A percentile compares a stretch with the other conserved stretches of the same genome.
phyloP scores from a whole-genome alignment of 1,140 invertebrate species.

The Doryteuthis pealeii region DNA sequence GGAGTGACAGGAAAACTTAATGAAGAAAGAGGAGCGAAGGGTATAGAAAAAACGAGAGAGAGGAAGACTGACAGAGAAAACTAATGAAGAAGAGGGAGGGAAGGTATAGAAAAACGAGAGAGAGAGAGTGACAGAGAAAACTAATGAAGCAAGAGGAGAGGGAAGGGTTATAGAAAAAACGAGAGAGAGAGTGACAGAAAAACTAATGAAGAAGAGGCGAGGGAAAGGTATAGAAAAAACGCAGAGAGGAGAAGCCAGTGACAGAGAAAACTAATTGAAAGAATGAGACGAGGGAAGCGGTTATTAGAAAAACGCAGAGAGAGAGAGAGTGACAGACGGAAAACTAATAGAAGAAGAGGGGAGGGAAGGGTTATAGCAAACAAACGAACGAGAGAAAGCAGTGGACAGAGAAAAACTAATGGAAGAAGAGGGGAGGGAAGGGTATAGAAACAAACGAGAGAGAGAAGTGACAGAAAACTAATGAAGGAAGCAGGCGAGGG shows the following conservation, averaged over 20 bases:
- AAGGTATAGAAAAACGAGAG: not conserved
- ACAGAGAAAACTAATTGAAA: not conserved
- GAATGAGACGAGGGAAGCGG: not conserved
- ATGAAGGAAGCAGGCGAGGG: not conserved
- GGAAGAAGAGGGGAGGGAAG: not conserved
- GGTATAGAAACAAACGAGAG: not conserved
- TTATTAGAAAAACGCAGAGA: not conserved
- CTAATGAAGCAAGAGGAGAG: no score
- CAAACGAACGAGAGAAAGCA: no score
- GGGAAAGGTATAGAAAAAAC: not conserved
- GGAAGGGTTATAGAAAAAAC: no score
- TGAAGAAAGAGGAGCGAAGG: no score
- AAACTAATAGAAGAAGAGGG: not conserved
- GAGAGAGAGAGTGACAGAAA: not conserved
- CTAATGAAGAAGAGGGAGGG: not conserved
- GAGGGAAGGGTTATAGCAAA: not conserved
- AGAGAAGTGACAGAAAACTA: not conserved
- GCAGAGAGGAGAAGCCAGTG: not conserved
- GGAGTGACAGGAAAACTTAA: not conserved
- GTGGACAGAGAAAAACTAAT: not conserved
- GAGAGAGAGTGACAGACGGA: not conserved
- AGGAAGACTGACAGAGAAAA: not conserved
- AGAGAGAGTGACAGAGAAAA: not conserved
- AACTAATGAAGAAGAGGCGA: not conserved
- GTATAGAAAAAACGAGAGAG: not conserved